phyloP scores from a whole-genome alignment of 1,140 invertebrate species.

The Nautilus pompilius region DNA sequence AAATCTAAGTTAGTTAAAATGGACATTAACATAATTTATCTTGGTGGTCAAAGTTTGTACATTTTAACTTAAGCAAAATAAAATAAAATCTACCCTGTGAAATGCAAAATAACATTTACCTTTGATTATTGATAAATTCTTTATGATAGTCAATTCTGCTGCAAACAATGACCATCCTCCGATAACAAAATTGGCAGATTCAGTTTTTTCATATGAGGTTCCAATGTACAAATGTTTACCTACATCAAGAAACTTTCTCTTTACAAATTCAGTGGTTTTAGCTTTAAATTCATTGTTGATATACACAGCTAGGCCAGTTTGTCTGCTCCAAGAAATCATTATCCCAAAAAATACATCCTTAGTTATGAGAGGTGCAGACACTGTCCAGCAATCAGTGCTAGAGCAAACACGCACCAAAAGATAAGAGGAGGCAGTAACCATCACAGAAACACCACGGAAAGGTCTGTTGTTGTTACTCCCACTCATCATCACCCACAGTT shows the following conservation, averaged over 20 bases:
- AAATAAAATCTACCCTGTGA: too few relatives aligned
- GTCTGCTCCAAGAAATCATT: conserved; percentile 31
- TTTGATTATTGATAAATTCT: neutral
- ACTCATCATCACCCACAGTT: conserved; percentile 19
- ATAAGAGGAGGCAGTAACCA: conserved; percentile 12
- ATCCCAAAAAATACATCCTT: conserved; percentile 17
- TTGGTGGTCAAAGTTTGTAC: too few relatives aligned
- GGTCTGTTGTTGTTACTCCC: conserved; percentile 19
- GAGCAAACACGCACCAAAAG: conserved; percentile 28
- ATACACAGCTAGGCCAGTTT: conserved; percentile 18
- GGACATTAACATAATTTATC: too few relatives aligned
- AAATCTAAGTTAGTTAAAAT: too few relatives aligned
- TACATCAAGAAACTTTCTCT: too few relatives aligned
- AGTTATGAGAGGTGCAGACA: conserved; percentile 12
- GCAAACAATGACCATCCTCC: neutral
- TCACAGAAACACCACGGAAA: conserved; percentile 26
- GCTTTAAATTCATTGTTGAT: conserved; percentile 2
- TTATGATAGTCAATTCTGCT: neutral
- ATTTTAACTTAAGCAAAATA: too few relatives aligned
- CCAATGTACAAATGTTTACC: neutral
- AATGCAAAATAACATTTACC: too few relatives aligned
- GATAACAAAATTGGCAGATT: neutral
- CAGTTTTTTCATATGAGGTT: neutral
- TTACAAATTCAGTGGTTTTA: conserved; percentile 2
- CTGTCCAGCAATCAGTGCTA: conserved; percentile 26